Evolutionary conservation across 2,888 invertebrate genomes (phyloP), one percentile per base, ranked within the genome.

Genomic region (Keiferia lycopersicella): DNA sequence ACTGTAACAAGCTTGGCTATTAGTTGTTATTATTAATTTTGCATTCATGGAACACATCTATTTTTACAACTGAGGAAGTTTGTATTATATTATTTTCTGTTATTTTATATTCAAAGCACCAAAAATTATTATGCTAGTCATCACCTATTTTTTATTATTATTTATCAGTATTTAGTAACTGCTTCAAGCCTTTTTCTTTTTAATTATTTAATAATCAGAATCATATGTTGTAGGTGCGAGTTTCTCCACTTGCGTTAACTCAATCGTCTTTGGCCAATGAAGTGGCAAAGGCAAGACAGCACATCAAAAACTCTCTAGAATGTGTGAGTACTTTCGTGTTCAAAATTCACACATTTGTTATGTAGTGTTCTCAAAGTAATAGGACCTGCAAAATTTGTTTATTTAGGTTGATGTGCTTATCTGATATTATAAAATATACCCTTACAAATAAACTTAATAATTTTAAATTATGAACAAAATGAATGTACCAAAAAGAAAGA

Each of bases 231-330:
- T 83, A 87, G 86, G 84, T 82, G 65, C 80, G 81, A 79, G 81
- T 77, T 68, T 75, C 80, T 71, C 81, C 85, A 76, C 81, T 83
- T 71, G 73, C 80, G 72, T 74, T 83, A 78, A 79, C 84, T 78
- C 87, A 92, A 84, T 93, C 94, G 79, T 94, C 95, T 77, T 93
- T 97, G 91, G 96, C 96, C 81, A 94, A 94, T 86, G 96, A 96
- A 93, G 96, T 97, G 83, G 96, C 96, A 82, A 96, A 96, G 93
- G 96, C 96, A 85, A 94, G 96, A 82, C 95, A 96, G 91, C 95
- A 96, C 89, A 95, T 97, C 92, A 96, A 94, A 92, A 94, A 93
- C 80, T 94, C 94, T 78, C 92, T 95, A 83, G 94, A 94, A 88
- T 94, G 94, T 93, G 95, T 95, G 92, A 94, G 93, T 94, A 86